Evolutionary conservation across 1,140 invertebrate genomes (phyloP).

Genomic region (Lepidurus couesii): DNA sequence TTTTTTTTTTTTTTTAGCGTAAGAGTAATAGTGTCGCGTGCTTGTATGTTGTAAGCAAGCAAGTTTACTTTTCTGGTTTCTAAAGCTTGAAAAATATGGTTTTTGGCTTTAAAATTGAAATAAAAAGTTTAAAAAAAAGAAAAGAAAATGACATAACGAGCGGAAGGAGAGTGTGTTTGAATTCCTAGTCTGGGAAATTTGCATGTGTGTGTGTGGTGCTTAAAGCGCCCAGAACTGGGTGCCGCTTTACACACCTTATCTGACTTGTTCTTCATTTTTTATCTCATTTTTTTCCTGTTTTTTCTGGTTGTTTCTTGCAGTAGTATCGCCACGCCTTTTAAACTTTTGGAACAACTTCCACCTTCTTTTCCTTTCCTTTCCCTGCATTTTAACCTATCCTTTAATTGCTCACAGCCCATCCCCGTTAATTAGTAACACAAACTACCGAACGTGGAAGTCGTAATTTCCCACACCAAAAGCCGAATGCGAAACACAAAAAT

Average conservation of each 20-base stretch:
- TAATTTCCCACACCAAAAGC: too few species aligned
- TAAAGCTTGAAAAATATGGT: neutral
- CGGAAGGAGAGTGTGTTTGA: neutral
- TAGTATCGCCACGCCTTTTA: neutral
- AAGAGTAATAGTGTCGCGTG: neutral
- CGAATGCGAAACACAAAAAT: too few species aligned
- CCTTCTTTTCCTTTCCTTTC: too few species aligned
- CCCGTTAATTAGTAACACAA: neutral
- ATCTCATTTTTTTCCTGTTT: neutral
- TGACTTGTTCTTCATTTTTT: neutral
- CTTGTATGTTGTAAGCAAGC: neutral
- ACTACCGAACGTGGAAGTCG: neutral
- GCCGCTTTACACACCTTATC: conserved; percentile 18
- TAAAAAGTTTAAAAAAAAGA: neutral
- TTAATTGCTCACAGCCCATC: neutral
- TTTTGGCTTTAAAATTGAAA: neutral
- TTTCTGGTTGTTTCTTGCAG: neutral
- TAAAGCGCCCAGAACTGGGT: neutral
- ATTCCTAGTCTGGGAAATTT: neutral
- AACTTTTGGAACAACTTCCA: too few species aligned
- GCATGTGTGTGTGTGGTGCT: neutral
- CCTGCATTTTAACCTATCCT: too few species aligned
- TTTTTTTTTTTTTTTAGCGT: too few species aligned
- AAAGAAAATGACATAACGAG: neutral
- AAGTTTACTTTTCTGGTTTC: neutral